Percentiles rank a stretch among this genome's conserved stretches.
These are phyloP conservation scores for Triops longicaudatus DNA, from an alignment of 1,140 invertebrate species.

Conservation along the genomic window DNA sequence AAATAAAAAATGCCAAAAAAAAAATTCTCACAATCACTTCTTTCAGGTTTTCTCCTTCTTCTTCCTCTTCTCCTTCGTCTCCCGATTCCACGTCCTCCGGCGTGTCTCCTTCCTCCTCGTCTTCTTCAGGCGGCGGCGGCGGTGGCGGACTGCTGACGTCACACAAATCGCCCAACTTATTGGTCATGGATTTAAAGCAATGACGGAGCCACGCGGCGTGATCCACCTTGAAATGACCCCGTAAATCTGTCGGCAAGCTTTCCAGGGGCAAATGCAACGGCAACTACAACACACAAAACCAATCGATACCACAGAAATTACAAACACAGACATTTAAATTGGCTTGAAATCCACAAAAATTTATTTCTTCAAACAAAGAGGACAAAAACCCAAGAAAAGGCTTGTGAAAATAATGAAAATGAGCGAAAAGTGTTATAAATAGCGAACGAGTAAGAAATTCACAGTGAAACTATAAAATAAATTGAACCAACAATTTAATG, in stretches of 20 bases:
- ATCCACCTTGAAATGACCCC: slow-evolving; percentile 73
- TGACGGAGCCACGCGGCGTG: slow-evolving; percentile 79
- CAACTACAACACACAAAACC: slow-evolving; percentile 51
- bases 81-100: not conserved
- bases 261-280: slow-evolving; percentile 50
- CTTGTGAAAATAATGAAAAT: no score
- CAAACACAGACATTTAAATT: no score
- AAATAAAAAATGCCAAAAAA: not conserved
- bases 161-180: slow-evolving; percentile 44
- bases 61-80: slow-evolving; percentile 39
- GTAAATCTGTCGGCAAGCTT: slow-evolving; percentile 73
- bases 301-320: slow-evolving; percentile 40
- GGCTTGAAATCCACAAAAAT: no score
- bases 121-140: slow-evolving; percentile 17
- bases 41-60: slow-evolving; percentile 34
- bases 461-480: no score
- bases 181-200: slow-evolving; percentile 60
- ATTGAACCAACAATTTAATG: no score
- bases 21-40: not conserved
- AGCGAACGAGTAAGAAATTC: no score
- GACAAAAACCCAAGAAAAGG: no score
- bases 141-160: slow-evolving; percentile 25
- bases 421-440: no score
- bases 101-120: slow-evolving; percentile 3
- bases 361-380: no score